Conservation (phyloP, 2,113 vertebrate species). For the Acanthisitta chloris region DNA sequence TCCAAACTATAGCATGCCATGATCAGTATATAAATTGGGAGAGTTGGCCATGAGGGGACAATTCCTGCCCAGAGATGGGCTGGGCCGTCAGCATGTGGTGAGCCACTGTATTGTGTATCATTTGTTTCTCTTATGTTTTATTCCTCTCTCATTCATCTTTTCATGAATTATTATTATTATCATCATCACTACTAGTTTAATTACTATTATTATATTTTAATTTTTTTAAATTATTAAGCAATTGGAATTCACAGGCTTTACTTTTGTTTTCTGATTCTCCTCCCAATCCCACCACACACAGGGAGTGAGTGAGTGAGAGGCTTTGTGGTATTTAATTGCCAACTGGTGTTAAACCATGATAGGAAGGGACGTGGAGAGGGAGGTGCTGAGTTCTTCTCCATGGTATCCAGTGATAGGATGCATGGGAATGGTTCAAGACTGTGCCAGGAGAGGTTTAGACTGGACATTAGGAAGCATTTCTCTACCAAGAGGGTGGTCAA, state of each 20-base stretch:
- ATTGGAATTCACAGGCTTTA: not conserved
- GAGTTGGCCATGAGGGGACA: no score
- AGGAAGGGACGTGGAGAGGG: not conserved
- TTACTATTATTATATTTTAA: not conserved
- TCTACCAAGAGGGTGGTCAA: not conserved
- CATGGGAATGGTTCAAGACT: not conserved
- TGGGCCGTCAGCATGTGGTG: no score
- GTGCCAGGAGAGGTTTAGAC: not conserved
- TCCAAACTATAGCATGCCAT: no score
- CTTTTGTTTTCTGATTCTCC: not conserved
- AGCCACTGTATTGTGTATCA: no score
- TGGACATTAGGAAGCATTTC: not conserved
- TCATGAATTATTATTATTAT: not conserved
- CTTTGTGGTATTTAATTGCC: not conserved
- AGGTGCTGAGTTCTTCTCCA: not conserved
- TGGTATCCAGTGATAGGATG: no score
- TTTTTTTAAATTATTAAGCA: not conserved
- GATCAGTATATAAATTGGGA: no score
- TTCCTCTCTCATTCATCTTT: not conserved
- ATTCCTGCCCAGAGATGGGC: no score
- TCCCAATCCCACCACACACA: not conserved
- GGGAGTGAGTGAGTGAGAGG: not conserved
- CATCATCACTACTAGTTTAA: no score
- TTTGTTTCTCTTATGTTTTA: no score
- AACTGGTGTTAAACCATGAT: not conserved